A percentile compares a stretch with the other conserved stretches of the same genome.
Evolutionary conservation across 2,797 vertebrate species (phyloP).

Genomic region (Tinamus major): DNA sequence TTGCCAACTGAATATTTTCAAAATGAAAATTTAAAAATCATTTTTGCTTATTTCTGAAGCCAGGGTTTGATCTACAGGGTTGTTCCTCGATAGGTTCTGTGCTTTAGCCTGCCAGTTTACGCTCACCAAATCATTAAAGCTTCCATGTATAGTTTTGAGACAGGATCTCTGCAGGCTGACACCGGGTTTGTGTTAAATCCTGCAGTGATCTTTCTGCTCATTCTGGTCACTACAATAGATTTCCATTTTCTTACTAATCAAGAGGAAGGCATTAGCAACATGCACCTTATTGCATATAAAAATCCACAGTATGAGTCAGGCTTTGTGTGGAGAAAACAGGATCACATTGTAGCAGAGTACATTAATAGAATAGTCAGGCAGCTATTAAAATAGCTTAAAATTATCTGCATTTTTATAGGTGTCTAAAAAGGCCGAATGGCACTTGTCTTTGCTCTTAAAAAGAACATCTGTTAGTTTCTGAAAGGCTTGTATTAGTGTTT

Average conservation of each 20-base stretch:
- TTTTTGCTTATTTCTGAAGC: not conserved
- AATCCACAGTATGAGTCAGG: constrained; percentile 11
- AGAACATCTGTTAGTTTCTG: constrained; percentile 65
- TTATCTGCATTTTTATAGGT: constrained; percentile 60
- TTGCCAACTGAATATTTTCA: not conserved
- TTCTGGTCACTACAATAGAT: constrained; percentile 41
- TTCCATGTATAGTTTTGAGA: constrained; percentile 17
- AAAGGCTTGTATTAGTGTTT: constrained; percentile 35
- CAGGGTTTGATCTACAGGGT: constrained; percentile 20
- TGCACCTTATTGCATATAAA: not conserved
- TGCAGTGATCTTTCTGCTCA: constrained; percentile 40
- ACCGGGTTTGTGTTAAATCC: constrained; percentile 10
- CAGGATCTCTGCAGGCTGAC: not conserved
- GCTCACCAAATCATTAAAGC: constrained; percentile 52
- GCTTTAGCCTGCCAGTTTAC: constrained; percentile 39
- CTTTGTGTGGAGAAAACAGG: constrained; percentile 55
- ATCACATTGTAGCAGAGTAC: constrained; percentile 8
- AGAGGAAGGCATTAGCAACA: constrained; percentile 15
- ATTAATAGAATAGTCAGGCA: constrained; percentile 70
- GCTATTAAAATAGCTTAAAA: constrained; percentile 70
- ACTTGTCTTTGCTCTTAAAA: constrained; percentile 68
- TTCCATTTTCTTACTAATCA: constrained; percentile 41
- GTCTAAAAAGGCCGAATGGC: constrained; percentile 52
- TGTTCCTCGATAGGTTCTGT: constrained; percentile 25
- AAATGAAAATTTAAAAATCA: constrained; percentile 51